These are phyloP conservation scores for Ptychochromis oligacanthus DNA, from an alignment of 2,113 vertebrate genomes.

Conservation along the genomic window DNA sequence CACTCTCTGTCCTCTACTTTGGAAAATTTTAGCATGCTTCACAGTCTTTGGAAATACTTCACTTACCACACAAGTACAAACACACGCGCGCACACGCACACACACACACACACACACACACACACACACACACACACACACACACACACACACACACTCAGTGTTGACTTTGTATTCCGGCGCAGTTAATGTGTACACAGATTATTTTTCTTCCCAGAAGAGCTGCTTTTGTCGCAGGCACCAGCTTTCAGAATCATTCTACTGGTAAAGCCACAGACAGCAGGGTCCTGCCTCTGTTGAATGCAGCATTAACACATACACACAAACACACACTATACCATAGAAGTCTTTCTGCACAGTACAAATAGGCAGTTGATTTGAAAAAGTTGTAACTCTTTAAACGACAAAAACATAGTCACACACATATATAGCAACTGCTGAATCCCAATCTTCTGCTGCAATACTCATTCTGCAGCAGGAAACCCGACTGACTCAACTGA, in stretches of 20 bases:
- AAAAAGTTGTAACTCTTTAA: constrained; percentile 1
- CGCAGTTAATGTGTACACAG: constrained; percentile 37
- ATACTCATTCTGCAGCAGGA: constrained; percentile 7
- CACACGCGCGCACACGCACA: too few relatives aligned
- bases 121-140: constrained; percentile 21
- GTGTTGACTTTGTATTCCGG: constrained; percentile 38
- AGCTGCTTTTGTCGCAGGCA: constrained; percentile 20
- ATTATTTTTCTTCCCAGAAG: constrained; percentile 37
- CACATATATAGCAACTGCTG: not conserved
- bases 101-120: not conserved
- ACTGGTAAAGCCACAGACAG: constrained; percentile 19
- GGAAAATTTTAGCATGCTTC: constrained; percentile 3
- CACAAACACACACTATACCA: not conserved
- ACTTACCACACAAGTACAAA: constrained; percentile 24
- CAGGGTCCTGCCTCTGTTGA: constrained; percentile 27
- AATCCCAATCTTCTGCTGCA: not conserved
- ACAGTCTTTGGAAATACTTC: constrained; percentile 30
- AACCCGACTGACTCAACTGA: constrained; percentile 31
- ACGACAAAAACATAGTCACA: not conserved
- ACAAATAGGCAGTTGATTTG: constrained; percentile 18
- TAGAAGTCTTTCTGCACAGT: not conserved
- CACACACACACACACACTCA: constrained; percentile 1
- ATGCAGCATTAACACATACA: constrained; percentile 4
- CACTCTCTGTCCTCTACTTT: not conserved
- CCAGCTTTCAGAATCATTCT: constrained; percentile 19